Evolutionary conservation across 2,888 invertebrate species (phyloP), one percentile per base, ranked within the genome.

Genomic region (Drosophila falleni): DNA sequence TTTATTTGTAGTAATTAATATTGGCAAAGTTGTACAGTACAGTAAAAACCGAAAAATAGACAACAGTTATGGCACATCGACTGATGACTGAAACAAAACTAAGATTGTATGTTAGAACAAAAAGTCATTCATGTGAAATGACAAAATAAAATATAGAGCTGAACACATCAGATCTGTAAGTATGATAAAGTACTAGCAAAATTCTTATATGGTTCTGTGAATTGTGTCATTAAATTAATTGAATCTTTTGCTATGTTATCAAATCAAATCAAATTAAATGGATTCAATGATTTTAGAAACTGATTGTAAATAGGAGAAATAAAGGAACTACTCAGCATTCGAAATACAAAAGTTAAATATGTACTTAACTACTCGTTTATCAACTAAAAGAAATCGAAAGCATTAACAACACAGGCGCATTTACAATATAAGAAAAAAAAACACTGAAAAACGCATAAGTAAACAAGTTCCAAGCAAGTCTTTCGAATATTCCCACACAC

Each of bases 391-490:
- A 81, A 60, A 80, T 53, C 49, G 39, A 35, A 55, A 10, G 37
- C 42, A 59, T 13, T 41, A 35, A 44, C 44, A 16, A 58, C 23
- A 53, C 39, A 56, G 39, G 76, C 77, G 76, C 75, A 51, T 66
- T 61, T 47, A 69, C 62, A 63, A 58, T 71, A 68, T 29, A 33
- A 37, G 15, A 31, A 44, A 64, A 33, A 29, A 13, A 31, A 44
- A 64, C 60, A 65, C 59, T 68, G 65, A 73, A 60, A 74, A 72
- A 71, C 61, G 58, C 67, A 68, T 78, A 76, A 65, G 63, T 58
- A 75, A 74, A 67, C 78, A 81, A 78, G 82, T 87, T 82, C 82
- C 87, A 84, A 50, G 84, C 79, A 87, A 87, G 29, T 78, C 73
- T 67, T 61, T 56, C 67, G 65, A 64, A 68, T 74, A 78, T 41